Evolutionary conservation across 2,797 vertebrate genomes (phyloP), one percentile per base, ranked within the genome.

Genomic region (Trachurus trachurus): DNA sequence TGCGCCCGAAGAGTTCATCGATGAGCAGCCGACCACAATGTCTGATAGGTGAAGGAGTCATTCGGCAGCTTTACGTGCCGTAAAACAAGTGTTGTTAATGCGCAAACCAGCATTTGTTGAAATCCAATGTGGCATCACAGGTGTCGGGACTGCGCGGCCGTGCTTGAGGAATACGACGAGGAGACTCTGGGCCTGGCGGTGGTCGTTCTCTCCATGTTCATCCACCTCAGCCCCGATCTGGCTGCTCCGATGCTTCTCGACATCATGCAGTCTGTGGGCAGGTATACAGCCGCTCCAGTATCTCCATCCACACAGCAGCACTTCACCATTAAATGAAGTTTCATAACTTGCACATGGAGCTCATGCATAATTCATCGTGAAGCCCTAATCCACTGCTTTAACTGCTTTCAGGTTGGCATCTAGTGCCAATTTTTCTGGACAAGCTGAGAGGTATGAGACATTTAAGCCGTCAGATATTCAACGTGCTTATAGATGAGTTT

Each of bases 231-330:
- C 87, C 98, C 98, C 0, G 98, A 99, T 88, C 85, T 99, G 93
- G 98, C 98, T 2, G 98, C 98, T 66, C 98, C 98, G 0, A 95
- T 99, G 84, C 93, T 99, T n/a, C 90, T 99, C 47, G 98, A 99
- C 90, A 99, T 99, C 89, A 98, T 99, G 97, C 98, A 99, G 91
- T 99, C 98, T 80, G 98, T 99, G 92, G 98, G 98, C 93, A 97
- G 98, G 98, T 99, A 95, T 99, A 95, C 84, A 22, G 58, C 84
- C 8, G 34, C 80, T 70, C 45, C 75, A 39, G 31, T 45, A 69
- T 71, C 82, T 70, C 76, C 86, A 82, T 89, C 74, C 82, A 85
- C 74, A 31, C 67, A 81, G 68, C 87, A 82, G 68, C 87, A 83
- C 80, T 90, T 75, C 76, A 83, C 45, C 22, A 15, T 76, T 87